Evolutionary conservation across 2,113 vertebrate genomes (phyloP), one percentile per base, ranked within the genome.

Genomic region (Nothoprocta pentlandii): DNA sequence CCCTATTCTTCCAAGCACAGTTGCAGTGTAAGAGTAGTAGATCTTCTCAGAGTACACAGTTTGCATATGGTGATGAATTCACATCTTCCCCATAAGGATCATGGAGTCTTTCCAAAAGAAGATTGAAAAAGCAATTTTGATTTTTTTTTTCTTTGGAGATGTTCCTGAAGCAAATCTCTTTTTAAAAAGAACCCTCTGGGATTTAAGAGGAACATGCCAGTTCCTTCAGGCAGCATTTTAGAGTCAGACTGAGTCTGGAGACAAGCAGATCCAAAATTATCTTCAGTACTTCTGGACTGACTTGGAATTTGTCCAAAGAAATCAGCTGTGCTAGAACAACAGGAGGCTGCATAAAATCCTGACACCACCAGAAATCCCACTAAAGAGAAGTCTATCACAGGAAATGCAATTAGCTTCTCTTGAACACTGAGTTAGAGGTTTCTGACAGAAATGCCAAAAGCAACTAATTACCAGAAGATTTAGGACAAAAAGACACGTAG

Each of bases 311-410:
- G 14, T 34, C 81, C 96, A 95, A 92, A 76, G 75, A 56, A 79
- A 95, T 96, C 87, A 94, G 93, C 92, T 95, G 93, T 44, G 62
- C 81, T 89, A 73, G 74, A 89, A 82, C 94, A 89, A 80, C 92
- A 81, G 66, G 69, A 94, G 85, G 69, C 64, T 93, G 80, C 66
- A 88, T 34, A 70, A 63, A 82, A 82, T 22, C 56, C 80, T 58
- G 87, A 85, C 78, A 91, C 56, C 81, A 81, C 32, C 56, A 87
- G 32, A 64, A 91, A 89, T 14, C 74, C 80, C 87, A 81, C 12
- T 53, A 44, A 84, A 53, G 42, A 92, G 11, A 87, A 79, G 39
- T 56, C 21, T 62, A 78, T 56, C 87, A 64, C 67, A 36, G 79
- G 44, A 26, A 69, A 80, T 11, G 42, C 22, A 93, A 85, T 41